Conservation (phyloP, 2,113 vertebrate species). For the Dicentrarchus labrax region DNA sequence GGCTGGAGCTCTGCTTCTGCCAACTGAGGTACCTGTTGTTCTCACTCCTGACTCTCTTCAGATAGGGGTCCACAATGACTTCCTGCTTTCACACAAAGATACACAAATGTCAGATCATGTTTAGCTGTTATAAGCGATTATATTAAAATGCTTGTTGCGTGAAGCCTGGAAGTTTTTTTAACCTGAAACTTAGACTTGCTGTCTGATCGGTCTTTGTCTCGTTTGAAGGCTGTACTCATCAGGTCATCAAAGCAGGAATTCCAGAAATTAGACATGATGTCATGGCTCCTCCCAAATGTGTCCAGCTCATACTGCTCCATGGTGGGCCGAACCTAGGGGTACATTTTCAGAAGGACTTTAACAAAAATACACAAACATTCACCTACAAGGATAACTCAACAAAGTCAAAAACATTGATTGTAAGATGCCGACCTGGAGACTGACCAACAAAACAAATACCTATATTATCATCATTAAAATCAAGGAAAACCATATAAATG, state of each 20-base stretch:
- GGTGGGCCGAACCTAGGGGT: constrained; percentile 89
- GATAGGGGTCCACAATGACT: constrained; percentile 87
- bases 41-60: constrained; percentile 86
- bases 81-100: constrained; percentile 82
- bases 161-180: neutral
- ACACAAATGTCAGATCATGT: neutral
- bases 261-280: constrained; percentile 99
- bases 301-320: constrained; percentile 95
- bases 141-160: neutral
- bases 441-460: neutral
- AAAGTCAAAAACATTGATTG: neutral
- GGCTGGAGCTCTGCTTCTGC: constrained; percentile 90
- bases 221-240: constrained; percentile 90
- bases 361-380: neutral
- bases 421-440: neutral
- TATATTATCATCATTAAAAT: neutral
- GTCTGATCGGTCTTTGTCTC: constrained; percentile 86
- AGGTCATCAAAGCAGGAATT: constrained; percentile 96
- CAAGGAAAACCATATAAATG: neutral
- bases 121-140: neutral
- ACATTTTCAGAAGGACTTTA: neutral
- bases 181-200: constrained; percentile 93
- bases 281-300: constrained; percentile 93
- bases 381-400: neutral
- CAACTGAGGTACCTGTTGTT: constrained; percentile 84